These are phyloP conservation scores for Oryzias celebensis DNA, from an alignment of 2,113 vertebrate genomes.

Conservation along the genomic window DNA sequence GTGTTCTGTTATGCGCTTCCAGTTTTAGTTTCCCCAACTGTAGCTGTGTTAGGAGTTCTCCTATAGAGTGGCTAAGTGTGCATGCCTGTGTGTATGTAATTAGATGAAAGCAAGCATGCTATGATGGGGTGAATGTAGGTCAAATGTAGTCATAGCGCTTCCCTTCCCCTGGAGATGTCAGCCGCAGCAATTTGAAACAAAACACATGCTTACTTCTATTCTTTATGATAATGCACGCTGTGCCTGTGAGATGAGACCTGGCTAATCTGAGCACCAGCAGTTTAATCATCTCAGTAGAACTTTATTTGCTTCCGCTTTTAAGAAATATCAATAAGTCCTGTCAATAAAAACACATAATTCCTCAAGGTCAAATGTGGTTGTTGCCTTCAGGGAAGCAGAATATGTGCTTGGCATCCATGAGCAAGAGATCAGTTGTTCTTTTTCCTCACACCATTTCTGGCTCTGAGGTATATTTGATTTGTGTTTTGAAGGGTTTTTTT, in stretches of 20 bases:
- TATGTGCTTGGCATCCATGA: slow-evolving; percentile 53
- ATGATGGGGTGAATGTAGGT: slow-evolving; percentile 75
- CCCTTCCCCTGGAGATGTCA: slow-evolving; percentile 72
- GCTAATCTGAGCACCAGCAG: slow-evolving; percentile 73
- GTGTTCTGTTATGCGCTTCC: neutral
- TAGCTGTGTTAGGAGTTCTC: slow-evolving; percentile 17
- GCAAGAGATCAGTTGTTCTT: slow-evolving; percentile 62
- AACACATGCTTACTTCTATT: slow-evolving; percentile 74
- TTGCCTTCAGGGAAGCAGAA: slow-evolving; percentile 50
- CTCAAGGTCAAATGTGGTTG: slow-evolving; percentile 74
- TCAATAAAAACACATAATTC: slow-evolving; percentile 77
- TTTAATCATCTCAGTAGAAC: slow-evolving; percentile 78
- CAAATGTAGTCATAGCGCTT: slow-evolving; percentile 72
- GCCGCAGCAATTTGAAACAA: slow-evolving; percentile 76
- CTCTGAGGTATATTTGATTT: slow-evolving; percentile 51
- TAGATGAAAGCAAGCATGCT: slow-evolving; percentile 50
- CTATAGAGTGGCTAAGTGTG: slow-evolving; percentile 39
- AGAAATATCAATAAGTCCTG: slow-evolving; percentile 79
- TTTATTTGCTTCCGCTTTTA: slow-evolving; percentile 74
- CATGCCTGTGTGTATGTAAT: slow-evolving; percentile 49
- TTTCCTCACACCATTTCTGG: slow-evolving; percentile 47
- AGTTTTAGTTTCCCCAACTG: neutral
- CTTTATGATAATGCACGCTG: slow-evolving; percentile 76
- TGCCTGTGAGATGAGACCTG: slow-evolving; percentile 65
- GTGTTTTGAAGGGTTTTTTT: slow-evolving; percentile 44